Percentiles rank a stretch among this genome's conserved stretches.
Conservation (phyloP, 2,113 vertebrate genomes). For the Castor canadensis region DNA sequence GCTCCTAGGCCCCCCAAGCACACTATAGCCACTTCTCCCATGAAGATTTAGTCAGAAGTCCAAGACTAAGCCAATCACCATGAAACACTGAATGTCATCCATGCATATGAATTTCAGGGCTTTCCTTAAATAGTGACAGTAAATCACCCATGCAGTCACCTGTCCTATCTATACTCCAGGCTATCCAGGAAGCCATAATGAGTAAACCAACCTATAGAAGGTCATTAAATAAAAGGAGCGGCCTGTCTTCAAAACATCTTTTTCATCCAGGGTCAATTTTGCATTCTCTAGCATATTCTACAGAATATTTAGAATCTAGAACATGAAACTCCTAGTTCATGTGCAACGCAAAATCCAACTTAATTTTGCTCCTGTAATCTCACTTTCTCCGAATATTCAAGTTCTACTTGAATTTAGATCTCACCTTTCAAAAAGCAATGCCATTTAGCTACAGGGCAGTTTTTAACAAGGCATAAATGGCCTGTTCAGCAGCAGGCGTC, state of each 20-base stretch:
- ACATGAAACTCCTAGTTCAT: rapidly evolving
- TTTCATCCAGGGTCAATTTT: not conserved
- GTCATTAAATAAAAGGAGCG: not conserved
- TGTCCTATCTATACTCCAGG: too few species aligned
- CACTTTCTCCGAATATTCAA: not conserved
- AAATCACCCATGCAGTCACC: not conserved
- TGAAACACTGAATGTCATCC: rapidly evolving
- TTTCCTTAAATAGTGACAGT: not conserved
- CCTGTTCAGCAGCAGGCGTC: rapidly evolving
- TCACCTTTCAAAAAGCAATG: not conserved
- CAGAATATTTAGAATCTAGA: not conserved
- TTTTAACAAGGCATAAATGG: rapidly evolving
- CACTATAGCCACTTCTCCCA: too few species aligned
- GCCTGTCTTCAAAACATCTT: not conserved
- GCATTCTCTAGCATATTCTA: not conserved
- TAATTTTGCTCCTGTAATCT: not conserved
- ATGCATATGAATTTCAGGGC: not conserved
- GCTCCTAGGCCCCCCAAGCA: not conserved
- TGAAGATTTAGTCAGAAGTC: rapidly evolving
- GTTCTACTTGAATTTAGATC: not conserved
- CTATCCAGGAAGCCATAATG: not conserved
- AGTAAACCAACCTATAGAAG: rapidly evolving
- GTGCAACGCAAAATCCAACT: not conserved
- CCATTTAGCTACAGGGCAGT: rapidly evolving
- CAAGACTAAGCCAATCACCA: not conserved